Evolutionary conservation across 2,888 invertebrate species (phyloP), one percentile per base, ranked within the genome.

Genomic region (Arctia plantaginis): DNA sequence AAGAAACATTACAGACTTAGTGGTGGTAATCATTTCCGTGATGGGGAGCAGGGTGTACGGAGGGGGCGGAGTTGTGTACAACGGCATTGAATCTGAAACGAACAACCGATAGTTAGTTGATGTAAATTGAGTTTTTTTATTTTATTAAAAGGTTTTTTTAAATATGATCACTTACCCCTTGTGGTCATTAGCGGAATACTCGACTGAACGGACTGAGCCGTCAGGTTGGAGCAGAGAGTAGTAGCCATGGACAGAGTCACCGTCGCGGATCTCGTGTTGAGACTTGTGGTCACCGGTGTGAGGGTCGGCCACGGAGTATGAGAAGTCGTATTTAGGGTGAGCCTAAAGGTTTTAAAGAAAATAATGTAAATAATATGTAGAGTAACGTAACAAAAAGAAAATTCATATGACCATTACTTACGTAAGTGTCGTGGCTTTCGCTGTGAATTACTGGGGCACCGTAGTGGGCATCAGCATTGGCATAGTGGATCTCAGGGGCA

Each of bases 251-350:
- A 97, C 97, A 72, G 92, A 91, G 87, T 96, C 96, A 47, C 96
- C 96, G 80, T 96, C 96, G 84, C 95, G 93, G 81, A 89, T 90
- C 88, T 96, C 96, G 85, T 95, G 94, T 89, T 96, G 96, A 64
- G 93, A 92, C 90, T 96, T 96, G 89, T 96, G 94, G 91, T 96
- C 96, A 51, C 96, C 96, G 79, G 96, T 96, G 86, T 96, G 96
- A 20, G 93, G 93, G 89, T 96, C 96, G 62, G 95, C 89, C 77
- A 96, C 96, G 77, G 96, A 96, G 90, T 96, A 96, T 30, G 93
- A 92, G 88, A 93, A 96, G 86, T 94, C 91, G 85, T 94, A 94
- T 90, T 92, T 93, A 39, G 94, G 93, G 79, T 94, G 90, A 69
- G 93, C 90, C 93, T 94, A 76, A 12, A 79, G 76, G 41, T 71